A percentile compares a stretch with the other conserved stretches of the same genome.
Evolutionary conservation across 1,140 invertebrate species (phyloP).

Genomic region (Anastrepha ludens): DNA sequence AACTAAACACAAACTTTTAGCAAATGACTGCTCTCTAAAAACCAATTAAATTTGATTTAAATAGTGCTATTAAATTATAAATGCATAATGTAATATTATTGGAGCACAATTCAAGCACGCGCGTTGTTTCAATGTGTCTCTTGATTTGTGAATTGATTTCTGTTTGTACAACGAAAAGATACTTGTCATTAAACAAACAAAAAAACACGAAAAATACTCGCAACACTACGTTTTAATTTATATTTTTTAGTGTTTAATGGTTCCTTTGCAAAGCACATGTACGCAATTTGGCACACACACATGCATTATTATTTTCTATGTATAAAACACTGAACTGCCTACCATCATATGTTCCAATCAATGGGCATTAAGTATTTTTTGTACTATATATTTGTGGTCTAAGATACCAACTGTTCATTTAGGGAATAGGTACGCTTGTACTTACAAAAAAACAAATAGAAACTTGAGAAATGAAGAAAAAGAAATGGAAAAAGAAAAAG

Average conservation of each 20-base stretch:
- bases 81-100: not conserved
- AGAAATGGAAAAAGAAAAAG: not conserved
- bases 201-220: conserved; percentile 13
- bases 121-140: not conserved
- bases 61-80: not conserved
- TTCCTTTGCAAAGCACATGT: not conserved
- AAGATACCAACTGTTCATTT: conserved; percentile 7
- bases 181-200: not conserved
- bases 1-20: no score
- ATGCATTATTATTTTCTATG: conserved; percentile 7
- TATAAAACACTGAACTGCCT: conserved; percentile 40
- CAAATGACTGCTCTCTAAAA: no score
- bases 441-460: not conserved
- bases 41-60: no score
- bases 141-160: not conserved
- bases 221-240: not conserved
- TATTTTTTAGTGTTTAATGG: conserved; percentile 2
- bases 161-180: not conserved
- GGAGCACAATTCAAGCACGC: not conserved
- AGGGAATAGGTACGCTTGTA: not conserved
- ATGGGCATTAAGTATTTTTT: not conserved
- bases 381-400: conserved; percentile 30
- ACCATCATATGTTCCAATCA: conserved; percentile 14
- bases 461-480: not conserved
- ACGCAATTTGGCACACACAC: not conserved